Evolutionary conservation across 2,888 invertebrate species (phyloP), one percentile per base, ranked within the genome.

Genomic region (Ectobius pallidus): DNA sequence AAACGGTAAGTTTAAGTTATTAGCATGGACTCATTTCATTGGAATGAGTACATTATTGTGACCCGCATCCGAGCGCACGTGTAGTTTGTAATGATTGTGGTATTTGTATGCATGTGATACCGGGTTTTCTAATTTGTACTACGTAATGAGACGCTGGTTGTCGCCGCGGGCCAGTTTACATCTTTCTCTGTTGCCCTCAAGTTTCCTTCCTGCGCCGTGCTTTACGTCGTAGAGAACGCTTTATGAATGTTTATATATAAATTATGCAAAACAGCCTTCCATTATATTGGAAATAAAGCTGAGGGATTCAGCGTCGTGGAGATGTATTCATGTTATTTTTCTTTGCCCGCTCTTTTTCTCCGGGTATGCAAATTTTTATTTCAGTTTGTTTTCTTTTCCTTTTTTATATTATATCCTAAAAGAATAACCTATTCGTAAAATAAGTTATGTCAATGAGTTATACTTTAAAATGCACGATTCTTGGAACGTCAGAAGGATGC

Each of bases 161-260:
- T 49, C 25, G 22, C 25, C 52, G 22, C 52, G 2, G 52, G 25
- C 52, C 65, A 30, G 49, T 52, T 65, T 70, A 63, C 61, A 62
- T 46, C 61, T 72, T 67, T n/a, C 67, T 72, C 61, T 61, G 32
- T 69, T 73, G 62, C 61, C n/a, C 62, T n/a, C 46, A 63, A 44
- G 44, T 52, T 69, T 73, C 49, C 69, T 61, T 70, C 58, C 72
- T 58, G 52, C 68, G 52, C 58, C 65, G 61, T 44, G 49, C 69
- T 18, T 52, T 22, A 9, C 25, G 25, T 25, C 42, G 58, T 27
- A 20, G 22, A 18, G 58, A 63, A 58, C 70, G 68, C 75, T 74
- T 75, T 75, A 71, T 75, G 75, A 75, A 75, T 75, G 75, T 75
- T 75, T 75, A 75, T 75, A 75, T 75, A 75, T 75, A 75, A 75